A percentile compares a stretch with the other conserved stretches of the same genome.
phyloP scores from a whole-genome alignment of 1,140 invertebrate species.

The Charaxes varanes region DNA sequence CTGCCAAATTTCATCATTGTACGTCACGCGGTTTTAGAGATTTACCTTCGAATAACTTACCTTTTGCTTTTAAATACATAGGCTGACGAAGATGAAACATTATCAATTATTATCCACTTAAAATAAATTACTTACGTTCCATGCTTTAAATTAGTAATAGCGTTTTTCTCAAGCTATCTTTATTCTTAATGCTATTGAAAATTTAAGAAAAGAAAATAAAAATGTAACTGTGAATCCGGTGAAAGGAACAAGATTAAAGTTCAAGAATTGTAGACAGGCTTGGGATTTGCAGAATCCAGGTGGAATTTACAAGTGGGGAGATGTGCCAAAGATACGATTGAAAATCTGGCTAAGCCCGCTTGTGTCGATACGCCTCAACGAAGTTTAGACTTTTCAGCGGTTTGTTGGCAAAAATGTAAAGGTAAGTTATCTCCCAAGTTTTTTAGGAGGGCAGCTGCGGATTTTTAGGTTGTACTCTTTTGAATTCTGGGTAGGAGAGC shows the following conservation, averaged over 20 bases:
- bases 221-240: conserved; percentile 9
- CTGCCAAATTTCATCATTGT: too few relatives aligned
- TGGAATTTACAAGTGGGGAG: conserved; percentile 27
- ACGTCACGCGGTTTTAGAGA: too few relatives aligned
- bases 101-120: too few relatives aligned
- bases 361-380: conserved; percentile 12
- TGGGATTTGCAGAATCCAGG: conserved; percentile 23
- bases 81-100: too few relatives aligned
- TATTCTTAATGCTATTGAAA: background rate
- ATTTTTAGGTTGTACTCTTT: too few relatives aligned
- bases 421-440: conserved; percentile 1
- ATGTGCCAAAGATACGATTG: conserved; percentile 24
- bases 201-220: conserved; percentile 5
- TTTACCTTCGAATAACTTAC: too few relatives aligned
- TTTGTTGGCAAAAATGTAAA: conserved; percentile 12
- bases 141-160: too few relatives aligned
- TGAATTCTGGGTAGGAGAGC: too few relatives aligned
- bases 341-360: conserved; percentile 22
- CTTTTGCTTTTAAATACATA: too few relatives aligned
- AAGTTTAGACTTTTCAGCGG: conserved; percentile 16
- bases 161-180: background rate
- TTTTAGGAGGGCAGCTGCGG: conserved; percentile 1
- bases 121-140: too few relatives aligned
- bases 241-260: conserved; percentile 28
- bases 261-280: conserved; percentile 25